Evolutionary conservation across 2,797 vertebrate species (phyloP).

Genomic region (Hephaestus fuliginosus): DNA sequence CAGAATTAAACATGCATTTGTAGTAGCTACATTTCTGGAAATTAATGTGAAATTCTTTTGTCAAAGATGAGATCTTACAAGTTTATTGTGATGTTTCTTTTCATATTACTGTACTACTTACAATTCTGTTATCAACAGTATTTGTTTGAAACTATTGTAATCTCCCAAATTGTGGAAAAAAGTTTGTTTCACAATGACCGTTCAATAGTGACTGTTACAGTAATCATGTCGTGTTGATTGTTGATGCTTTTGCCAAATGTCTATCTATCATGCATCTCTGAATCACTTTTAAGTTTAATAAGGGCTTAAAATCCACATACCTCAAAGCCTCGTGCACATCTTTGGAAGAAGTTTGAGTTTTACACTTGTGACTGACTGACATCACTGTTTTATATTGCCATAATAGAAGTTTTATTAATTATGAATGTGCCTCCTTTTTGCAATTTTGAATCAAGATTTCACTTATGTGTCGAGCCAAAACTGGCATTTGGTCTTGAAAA

Average conservation of each 20-base stretch:
- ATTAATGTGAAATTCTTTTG: no score
- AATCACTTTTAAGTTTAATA: background rate
- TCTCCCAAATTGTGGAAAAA: no score
- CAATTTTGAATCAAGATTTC: no score
- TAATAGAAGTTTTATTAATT: background rate
- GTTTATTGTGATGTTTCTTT: background rate
- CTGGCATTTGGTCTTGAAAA: no score
- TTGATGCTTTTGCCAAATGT: background rate
- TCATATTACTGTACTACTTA: background rate
- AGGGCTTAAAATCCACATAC: background rate
- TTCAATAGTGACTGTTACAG: background rate
- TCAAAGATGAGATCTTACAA: no score
- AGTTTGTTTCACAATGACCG: background rate
- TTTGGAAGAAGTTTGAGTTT: constrained; percentile 1
- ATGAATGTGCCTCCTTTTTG: background rate
- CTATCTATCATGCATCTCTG: background rate
- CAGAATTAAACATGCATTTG: background rate
- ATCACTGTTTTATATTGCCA: no score
- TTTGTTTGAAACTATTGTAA: background rate
- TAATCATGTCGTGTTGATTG: background rate
- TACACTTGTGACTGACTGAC: background rate
- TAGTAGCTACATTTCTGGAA: background rate
- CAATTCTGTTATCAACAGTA: background rate
- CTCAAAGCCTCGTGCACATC: background rate
- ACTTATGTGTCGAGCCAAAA: no score